Conservation (phyloP, 2,113 vertebrate species). For the Aix galericulata region DNA sequence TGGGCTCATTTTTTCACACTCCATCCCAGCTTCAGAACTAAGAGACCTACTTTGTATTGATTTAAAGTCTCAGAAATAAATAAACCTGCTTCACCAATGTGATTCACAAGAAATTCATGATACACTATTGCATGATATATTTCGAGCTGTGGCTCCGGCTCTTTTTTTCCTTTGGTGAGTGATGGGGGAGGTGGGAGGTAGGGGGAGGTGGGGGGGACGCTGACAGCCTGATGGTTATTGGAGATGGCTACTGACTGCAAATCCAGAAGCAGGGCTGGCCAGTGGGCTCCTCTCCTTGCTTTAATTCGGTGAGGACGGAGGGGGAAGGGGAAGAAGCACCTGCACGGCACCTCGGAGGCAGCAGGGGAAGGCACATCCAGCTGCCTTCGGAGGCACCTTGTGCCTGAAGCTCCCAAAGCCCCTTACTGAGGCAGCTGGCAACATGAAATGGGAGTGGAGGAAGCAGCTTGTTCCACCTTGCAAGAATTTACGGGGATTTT, state of each 20-base stretch:
- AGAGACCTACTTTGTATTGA: slow-evolving; percentile 86
- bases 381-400: neutral
- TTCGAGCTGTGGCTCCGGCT: slow-evolving; percentile 78
- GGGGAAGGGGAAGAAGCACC: slow-evolving; percentile 31
- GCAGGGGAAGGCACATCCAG: neutral
- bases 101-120: slow-evolving; percentile 87
- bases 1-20: slow-evolving; percentile 83
- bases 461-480: neutral
- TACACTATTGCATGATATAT: slow-evolving; percentile 85
- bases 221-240: slow-evolving; percentile 77
- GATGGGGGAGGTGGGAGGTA: slow-evolving; percentile 75
- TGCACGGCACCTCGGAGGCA: slow-evolving; percentile 24
- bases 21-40: slow-evolving; percentile 83
- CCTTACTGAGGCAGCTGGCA: neutral
- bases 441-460: rapidly evolving
- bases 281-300: slow-evolving; percentile 42
- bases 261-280: slow-evolving; percentile 68
- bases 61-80: slow-evolving; percentile 86
- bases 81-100: slow-evolving; percentile 83
- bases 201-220: slow-evolving; percentile 69
- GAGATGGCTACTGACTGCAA: slow-evolving; percentile 80
- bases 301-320: neutral
- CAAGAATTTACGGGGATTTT: rapidly evolving
- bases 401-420: neutral
- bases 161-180: slow-evolving; percentile 80